A percentile compares a stretch with the other conserved stretches of the same genome.
These are phyloP conservation scores for Palythoa caribaeorum DNA, from an alignment of 92 coral and sea anemone genomes.

Conservation along the genomic window DNA sequence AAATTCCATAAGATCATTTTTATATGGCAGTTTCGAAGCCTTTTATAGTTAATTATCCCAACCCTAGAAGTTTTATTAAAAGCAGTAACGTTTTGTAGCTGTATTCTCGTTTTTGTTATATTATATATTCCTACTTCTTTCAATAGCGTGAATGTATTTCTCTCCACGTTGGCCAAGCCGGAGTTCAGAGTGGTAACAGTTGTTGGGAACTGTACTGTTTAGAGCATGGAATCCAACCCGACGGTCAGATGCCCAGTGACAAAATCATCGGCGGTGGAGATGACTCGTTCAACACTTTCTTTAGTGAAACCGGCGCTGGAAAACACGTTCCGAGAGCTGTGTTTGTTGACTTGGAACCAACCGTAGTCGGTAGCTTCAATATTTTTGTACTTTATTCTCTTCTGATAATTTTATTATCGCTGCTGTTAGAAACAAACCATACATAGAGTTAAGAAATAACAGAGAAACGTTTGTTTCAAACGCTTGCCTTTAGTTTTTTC, in stretches of 20 bases:
- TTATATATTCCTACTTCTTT: not conserved
- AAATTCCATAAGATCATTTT: too few relatives aligned
- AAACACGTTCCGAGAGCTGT: conserved; percentile 90
- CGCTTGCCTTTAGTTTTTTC: too few relatives aligned
- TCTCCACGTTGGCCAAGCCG: conserved; percentile 83
- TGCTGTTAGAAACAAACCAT: too few relatives aligned
- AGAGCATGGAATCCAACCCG: conserved; percentile 90
- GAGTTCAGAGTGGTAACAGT: conserved; percentile 83
- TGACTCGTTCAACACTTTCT: conserved; percentile 88
- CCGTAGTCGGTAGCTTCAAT: conserved; percentile 69
- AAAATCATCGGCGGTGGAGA: conserved; percentile 87
- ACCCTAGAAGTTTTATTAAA: too few relatives aligned
- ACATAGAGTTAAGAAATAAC: too few relatives aligned
- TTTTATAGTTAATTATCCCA: too few relatives aligned
- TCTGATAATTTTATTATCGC: too few relatives aligned
- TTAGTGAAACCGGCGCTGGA: conserved; percentile 89
- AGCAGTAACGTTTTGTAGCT: too few relatives aligned
- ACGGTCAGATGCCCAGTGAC: conserved; percentile 91
- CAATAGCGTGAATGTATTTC: conserved; percentile 89
- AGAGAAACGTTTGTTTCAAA: too few relatives aligned
- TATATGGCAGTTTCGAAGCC: too few relatives aligned
- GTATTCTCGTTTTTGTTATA: too few relatives aligned
- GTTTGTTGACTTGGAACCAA: conserved; percentile 83
- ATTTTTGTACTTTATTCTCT: too few relatives aligned
- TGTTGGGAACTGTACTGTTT: conserved; percentile 70